Conservation (phyloP, 2,888 invertebrate genomes). For the Lasioglossum pauxillum region DNA sequence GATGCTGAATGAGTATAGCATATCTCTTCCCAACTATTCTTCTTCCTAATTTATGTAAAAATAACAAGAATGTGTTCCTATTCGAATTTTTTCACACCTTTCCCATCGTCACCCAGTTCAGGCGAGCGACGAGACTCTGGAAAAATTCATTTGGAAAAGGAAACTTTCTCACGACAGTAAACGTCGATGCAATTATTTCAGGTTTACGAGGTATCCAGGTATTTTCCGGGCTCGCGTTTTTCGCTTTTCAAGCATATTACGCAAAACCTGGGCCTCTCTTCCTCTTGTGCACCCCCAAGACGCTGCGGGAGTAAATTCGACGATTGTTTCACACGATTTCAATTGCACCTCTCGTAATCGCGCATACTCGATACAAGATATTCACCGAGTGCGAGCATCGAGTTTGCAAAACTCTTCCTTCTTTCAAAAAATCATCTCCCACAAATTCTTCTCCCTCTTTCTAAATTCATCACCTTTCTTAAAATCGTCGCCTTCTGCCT, state of each 20-base stretch:
- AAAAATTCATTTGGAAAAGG: constrained; percentile 50
- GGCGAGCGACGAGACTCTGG: constrained; percentile 26
- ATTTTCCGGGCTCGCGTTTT: constrained; percentile 9
- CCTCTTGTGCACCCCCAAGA: background rate
- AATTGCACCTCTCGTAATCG: constrained; percentile 35
- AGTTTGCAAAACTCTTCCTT: too few species aligned
- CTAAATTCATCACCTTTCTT: background rate
- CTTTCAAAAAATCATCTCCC: too few species aligned
- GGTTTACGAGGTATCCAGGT: constrained; percentile 20
- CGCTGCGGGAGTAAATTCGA: constrained; percentile 20
- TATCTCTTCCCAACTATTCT: too few species aligned
- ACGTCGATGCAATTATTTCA: constrained; percentile 35
- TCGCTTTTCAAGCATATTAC: constrained; percentile 24
- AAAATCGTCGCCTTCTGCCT: background rate
- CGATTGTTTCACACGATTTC: constrained; percentile 35
- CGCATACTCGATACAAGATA: too few species aligned
- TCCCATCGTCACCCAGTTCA: constrained; percentile 15
- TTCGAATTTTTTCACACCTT: background rate
- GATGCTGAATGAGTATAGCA: background rate
- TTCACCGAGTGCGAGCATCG: too few species aligned
- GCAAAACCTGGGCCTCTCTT: background rate
- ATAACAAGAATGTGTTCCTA: too few species aligned
- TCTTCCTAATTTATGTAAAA: too few species aligned
- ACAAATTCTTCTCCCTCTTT: too few species aligned
- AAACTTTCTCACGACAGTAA: constrained; percentile 48